Base-by-base conservation (phyloP, 1,140 invertebrate species). In the Zaprionus kolodkinae region DNA sequence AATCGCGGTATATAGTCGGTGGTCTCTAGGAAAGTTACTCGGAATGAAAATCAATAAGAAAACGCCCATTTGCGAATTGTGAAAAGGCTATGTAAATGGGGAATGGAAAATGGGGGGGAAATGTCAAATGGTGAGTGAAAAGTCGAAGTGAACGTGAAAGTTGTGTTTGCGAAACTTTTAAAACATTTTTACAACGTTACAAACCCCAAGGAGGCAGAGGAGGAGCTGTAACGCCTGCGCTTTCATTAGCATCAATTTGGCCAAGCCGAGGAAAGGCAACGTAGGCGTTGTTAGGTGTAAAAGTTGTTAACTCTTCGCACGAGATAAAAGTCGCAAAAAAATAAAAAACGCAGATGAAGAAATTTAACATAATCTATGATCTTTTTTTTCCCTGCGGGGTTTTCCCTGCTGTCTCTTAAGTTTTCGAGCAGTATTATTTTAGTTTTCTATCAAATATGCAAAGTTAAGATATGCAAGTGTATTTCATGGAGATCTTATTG, bases 61-160 rank as follows among this genome's bases (percentile, higher is more conserved):
- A 66, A 45, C 21, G 38, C 35, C 69, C 17, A 21, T 35, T 43
- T n/a, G n/a, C 21, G 9, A 43, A 68, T 43, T 40, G 17, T n/a
- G 6, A 50, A 59, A 65, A 15, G 13, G 25, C 40, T n/a, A n/a
- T n/a, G n/a, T n/a, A n/a, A n/a, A n/a, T n/a, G n/a, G n/a, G n/a
- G n/a, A n/a, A 25, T 15, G 35, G 27, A 17, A 77, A 77, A 80
- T 30, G 5, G 62, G 69, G 62, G 69, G 52, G 45, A 79, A 88
- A 87, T 84, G 84, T 88, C 84, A 88, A 88, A 79, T 50, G 76
- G 76, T 65, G 76, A 74, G 76, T 69, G 83, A 79, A 87, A 87
- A 79, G 64, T 48, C n/a, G 13, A 67, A 71, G n/a, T 52, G 52
- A 59, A 82, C 80, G 83, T 88, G 83, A 86, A 87, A 86, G 83